Percentiles rank a stretch among this genome's conserved stretches.
Conservation (phyloP, 2,797 vertebrate species). For the Myotis daubentonii region DNA sequence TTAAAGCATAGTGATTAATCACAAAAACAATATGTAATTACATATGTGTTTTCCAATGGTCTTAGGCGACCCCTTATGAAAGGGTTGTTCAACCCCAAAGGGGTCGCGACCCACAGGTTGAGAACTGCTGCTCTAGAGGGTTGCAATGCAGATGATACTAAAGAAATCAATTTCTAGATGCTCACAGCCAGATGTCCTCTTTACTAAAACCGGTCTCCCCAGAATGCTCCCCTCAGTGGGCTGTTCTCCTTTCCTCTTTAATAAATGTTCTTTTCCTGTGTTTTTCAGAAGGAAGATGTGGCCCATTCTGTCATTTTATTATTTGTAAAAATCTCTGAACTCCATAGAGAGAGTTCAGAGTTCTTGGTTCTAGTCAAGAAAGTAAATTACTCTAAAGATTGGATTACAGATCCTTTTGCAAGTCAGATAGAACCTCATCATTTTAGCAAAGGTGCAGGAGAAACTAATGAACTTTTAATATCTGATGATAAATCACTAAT, state of each 20-base stretch:
- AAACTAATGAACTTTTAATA: background rate
- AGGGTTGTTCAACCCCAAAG: no score
- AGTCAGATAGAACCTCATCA: background rate
- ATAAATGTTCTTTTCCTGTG: background rate
- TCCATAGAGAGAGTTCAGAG: background rate
- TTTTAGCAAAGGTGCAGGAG: slow-evolving; percentile 3
- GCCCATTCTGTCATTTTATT: background rate
- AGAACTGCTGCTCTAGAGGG: background rate
- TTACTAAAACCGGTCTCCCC: background rate
- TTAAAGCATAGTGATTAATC: no score
- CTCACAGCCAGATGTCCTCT: background rate
- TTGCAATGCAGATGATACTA: background rate
- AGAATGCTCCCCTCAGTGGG: background rate
- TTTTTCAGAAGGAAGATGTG: background rate
- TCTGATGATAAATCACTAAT: background rate
- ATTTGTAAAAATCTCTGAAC: background rate
- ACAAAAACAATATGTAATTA: no score
- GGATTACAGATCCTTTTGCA: background rate
- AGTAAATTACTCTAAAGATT: background rate
- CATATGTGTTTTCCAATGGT: no score
- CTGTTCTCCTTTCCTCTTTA: background rate
- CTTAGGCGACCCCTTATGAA: no score
- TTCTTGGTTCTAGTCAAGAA: background rate
- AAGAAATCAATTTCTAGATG: background rate
- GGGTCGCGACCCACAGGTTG: no score